These are phyloP conservation scores for Melieria picta DNA, from an alignment of 2,888 invertebrate genomes.

Conservation along the genomic window DNA sequence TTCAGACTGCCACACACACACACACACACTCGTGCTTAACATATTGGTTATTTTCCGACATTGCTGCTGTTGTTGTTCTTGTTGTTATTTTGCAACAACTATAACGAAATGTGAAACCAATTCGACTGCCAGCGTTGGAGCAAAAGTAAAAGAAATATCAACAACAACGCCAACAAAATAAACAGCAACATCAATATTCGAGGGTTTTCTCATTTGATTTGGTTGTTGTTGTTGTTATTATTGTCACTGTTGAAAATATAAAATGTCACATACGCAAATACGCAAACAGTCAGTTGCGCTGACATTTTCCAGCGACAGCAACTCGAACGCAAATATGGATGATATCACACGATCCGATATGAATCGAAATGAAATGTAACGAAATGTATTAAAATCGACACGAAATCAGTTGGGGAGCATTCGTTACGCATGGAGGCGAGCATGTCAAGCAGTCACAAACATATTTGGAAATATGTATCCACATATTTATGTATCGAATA, in stretches of 20 bases:
- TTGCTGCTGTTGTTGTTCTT: neutral
- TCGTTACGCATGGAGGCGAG: too few species aligned
- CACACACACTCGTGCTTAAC: neutral
- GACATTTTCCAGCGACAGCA: too few species aligned
- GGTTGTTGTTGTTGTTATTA: neutral
- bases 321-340: too few species aligned
- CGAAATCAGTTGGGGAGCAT: too few species aligned
- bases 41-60: neutral
- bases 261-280: constrained; percentile 26
- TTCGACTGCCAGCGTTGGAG: neutral
- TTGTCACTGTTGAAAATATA: neutral
- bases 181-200: constrained; percentile 4
- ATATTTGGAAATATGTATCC: too few species aligned
- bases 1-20: constrained; percentile 10
- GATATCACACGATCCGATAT: too few species aligned
- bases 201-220: neutral
- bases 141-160: constrained; percentile 9
- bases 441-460: too few species aligned
- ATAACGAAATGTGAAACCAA: neutral
- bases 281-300: neutral
- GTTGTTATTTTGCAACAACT: neutral
- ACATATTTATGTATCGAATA: too few species aligned
- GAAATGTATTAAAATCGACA: too few species aligned
- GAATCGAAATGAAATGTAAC: too few species aligned
- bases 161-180: constrained; percentile 13